phyloP scores from a whole-genome alignment of 2,113 vertebrate genomes.

The Heteronetta atricapilla region DNA sequence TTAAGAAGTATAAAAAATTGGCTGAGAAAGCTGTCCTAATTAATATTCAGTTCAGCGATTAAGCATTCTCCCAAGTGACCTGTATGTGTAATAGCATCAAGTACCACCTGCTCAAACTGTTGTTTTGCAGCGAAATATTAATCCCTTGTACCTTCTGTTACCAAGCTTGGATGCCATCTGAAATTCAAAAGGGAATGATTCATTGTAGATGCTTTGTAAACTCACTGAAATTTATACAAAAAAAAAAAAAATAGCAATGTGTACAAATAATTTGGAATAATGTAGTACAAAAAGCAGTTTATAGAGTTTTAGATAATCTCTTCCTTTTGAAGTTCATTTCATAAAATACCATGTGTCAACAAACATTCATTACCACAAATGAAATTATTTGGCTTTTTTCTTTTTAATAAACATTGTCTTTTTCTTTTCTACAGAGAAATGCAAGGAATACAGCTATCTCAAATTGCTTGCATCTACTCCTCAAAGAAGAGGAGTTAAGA shows the following conservation, averaged over 20 bases:
- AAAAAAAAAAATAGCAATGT: not conserved
- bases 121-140: constrained; percentile 58
- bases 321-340: not conserved
- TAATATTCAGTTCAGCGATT: constrained; percentile 69
- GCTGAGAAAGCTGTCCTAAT: constrained; percentile 50
- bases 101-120: constrained; percentile 66
- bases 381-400: not conserved
- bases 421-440: not conserved
- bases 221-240: not conserved
- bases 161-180: constrained; percentile 50
- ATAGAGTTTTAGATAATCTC: not conserved
- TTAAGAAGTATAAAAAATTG: not conserved
- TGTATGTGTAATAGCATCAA: constrained; percentile 62
- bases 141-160: constrained; percentile 53
- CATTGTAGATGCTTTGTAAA: constrained; percentile 48
- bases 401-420: not conserved
- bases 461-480: not conserved
- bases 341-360: not conserved
- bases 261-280: constrained; percentile 9
- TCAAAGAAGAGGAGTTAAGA: not conserved
- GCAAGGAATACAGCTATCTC: not conserved
- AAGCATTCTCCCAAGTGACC: constrained; percentile 59
- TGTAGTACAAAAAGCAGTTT: not conserved
- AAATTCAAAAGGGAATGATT: constrained; percentile 43
- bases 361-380: not conserved